Base-by-base conservation (phyloP, 2,797 vertebrate genomes). In the Hephaestus fuliginosus region DNA sequence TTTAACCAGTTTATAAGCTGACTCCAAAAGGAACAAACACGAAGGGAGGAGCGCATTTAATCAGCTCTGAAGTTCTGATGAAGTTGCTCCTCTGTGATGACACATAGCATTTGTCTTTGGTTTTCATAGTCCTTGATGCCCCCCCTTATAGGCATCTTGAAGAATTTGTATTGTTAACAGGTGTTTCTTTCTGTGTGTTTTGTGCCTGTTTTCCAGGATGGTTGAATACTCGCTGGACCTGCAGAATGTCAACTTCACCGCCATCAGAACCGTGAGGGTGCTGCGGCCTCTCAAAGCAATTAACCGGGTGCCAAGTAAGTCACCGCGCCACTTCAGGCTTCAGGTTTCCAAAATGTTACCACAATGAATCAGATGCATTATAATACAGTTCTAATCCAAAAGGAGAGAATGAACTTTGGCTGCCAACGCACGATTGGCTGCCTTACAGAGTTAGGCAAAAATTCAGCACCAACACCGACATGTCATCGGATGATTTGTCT, bases 221-320 rank as follows among this genome's bases (percentile, higher is more conserved):
- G 95, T 99, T 14, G 98, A 99, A 82, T 99, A 99, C 86, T 99
- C 98, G 0, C 93, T 99, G 95, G 98, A 99, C 88, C 96, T 99
- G 68, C 98, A 99, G 91, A 99, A 99, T 77, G 93, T 99, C 91
- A 99, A 99, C 91, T 95, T 99, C 83, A 98, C 98, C 0, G 98
- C 98, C 86, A 99, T 99, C 90, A 96, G 98, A 72, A 99, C 98
- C 0, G 98, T 99, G 85, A 94, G 98, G 0, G 98, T 99, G 39
- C 96, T 99, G 90, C 95, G 98, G 49, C 98, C 98, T 15, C 96
- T 99, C 84, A 99, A 99, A 96, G 98, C 98, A 76, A 99, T 99
- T 93, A 99, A 99, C 94, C 96, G 98, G 51, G 98, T 99, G 82
- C 98, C 98, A 76, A 99, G 98, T 99, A 96, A 98, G 98, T 98